phyloP scores from a whole-genome alignment of 2,113 vertebrate species.

The Apodemus speciosus region DNA sequence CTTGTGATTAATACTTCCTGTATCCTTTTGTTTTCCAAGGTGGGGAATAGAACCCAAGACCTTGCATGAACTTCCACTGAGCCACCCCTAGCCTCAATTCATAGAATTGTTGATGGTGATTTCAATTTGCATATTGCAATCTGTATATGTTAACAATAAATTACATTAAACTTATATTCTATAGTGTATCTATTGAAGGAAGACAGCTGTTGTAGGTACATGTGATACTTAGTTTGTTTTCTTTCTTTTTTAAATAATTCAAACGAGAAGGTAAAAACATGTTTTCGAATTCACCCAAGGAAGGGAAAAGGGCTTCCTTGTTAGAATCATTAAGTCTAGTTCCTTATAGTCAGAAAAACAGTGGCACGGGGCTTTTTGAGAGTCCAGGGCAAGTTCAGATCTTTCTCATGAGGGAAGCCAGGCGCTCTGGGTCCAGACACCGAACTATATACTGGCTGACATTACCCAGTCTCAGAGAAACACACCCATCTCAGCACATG shows the following conservation, averaged over 20 bases:
- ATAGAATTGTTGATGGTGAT: not conserved
- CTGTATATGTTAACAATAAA: not conserved
- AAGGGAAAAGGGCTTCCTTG: constrained; percentile 34
- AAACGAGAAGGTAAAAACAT: constrained; percentile 18
- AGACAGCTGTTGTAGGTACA: not conserved
- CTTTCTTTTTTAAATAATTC: constrained; percentile 27
- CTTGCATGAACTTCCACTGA: not conserved
- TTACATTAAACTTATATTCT: not conserved
- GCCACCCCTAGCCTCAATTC: too few relatives aligned
- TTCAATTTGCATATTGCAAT: not conserved
- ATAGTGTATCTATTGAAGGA: not conserved
- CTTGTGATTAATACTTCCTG: not conserved
- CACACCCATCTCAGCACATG: not conserved
- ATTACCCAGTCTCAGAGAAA: not conserved
- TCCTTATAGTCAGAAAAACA: constrained; percentile 53
- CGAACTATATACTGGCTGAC: not conserved
- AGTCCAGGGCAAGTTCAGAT: constrained; percentile 48
- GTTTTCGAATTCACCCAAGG: not conserved
- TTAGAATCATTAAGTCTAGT: constrained; percentile 24
- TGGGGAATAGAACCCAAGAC: not conserved
- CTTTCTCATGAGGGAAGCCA: constrained; percentile 60
- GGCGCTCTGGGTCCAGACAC: not conserved
- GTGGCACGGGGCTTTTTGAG: constrained; percentile 38
- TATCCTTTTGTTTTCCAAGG: not conserved
- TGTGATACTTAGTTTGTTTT: not conserved